These are phyloP conservation scores for Ophion costatus DNA, from an alignment of 2,888 invertebrate genomes.

Conservation along the genomic window DNA sequence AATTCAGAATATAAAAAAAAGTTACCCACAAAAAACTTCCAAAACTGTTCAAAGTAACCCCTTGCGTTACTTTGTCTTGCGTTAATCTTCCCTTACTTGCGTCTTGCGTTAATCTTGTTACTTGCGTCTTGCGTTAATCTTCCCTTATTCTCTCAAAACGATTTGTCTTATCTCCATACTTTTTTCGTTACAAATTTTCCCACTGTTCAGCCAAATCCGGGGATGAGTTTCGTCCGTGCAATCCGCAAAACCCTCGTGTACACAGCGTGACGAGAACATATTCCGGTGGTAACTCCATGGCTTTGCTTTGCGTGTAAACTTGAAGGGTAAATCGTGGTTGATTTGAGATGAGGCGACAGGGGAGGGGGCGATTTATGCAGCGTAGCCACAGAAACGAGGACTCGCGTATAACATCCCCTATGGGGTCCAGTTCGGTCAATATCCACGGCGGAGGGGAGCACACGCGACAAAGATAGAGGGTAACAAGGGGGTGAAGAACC, in stretches of 20 bases:
- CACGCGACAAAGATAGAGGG: neutral
- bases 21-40: too few species aligned
- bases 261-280: conserved; percentile 35
- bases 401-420: conserved; percentile 57
- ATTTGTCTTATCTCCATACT: neutral
- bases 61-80: too few species aligned
- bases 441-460: conserved; percentile 61
- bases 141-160: neutral
- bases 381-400: conserved; percentile 46
- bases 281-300: conserved; percentile 49
- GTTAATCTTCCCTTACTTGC: too few species aligned
- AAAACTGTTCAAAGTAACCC: too few species aligned
- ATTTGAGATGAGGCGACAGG: conserved; percentile 24
- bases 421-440: conserved; percentile 70
- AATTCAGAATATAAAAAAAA: too few species aligned
- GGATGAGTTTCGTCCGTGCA: conserved; percentile 1
- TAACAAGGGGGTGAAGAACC: neutral
- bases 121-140: too few species aligned
- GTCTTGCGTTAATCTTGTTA: too few species aligned
- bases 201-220: neutral
- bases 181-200: neutral
- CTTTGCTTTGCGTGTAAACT: conserved; percentile 56
- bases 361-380: conserved; percentile 27
- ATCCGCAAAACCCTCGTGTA: conserved; percentile 34
- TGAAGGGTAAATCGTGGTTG: conserved; percentile 59